These are phyloP conservation scores for Amphipoea oculea DNA, from an alignment of 2,888 invertebrate species.

Conservation along the genomic window DNA sequence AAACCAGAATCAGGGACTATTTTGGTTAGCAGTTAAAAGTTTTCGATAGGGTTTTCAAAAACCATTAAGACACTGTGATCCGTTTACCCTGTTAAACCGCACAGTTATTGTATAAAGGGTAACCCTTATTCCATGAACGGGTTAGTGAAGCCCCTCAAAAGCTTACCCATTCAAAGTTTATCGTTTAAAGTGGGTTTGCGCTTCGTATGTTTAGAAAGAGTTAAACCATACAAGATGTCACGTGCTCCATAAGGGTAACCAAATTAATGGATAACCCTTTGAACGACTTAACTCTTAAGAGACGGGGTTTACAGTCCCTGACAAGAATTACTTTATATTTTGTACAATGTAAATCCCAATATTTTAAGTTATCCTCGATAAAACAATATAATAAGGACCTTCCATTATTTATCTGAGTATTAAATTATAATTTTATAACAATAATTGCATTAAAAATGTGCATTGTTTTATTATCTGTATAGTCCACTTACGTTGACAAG, in stretches of 20 bases:
- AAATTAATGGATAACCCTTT: background rate
- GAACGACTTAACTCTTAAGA: background rate
- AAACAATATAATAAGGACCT: background rate
- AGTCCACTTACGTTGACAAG: slow-evolving; percentile 29
- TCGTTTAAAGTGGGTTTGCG: background rate
- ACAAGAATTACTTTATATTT: background rate
- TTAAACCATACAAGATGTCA: slow-evolving; percentile 1
- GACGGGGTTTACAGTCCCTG: background rate
- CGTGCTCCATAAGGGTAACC: background rate
- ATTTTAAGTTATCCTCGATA: background rate
- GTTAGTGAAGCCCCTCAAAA: background rate
- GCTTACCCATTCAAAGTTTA: background rate
- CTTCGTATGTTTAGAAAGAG: background rate
- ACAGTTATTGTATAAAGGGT: background rate
- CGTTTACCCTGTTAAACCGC: background rate
- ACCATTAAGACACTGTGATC: background rate
- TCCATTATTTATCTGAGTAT: background rate
- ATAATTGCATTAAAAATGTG: background rate
- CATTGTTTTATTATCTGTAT: slow-evolving; percentile 28
- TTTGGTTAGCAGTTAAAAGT: background rate
- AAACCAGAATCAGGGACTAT: background rate
- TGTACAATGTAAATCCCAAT: background rate
- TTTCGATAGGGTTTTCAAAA: background rate
- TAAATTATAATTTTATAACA: background rate
- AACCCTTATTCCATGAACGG: slow-evolving; percentile 1